Evolutionary conservation across 2,888 invertebrate species (phyloP).

Genomic region (Automeris io): DNA sequence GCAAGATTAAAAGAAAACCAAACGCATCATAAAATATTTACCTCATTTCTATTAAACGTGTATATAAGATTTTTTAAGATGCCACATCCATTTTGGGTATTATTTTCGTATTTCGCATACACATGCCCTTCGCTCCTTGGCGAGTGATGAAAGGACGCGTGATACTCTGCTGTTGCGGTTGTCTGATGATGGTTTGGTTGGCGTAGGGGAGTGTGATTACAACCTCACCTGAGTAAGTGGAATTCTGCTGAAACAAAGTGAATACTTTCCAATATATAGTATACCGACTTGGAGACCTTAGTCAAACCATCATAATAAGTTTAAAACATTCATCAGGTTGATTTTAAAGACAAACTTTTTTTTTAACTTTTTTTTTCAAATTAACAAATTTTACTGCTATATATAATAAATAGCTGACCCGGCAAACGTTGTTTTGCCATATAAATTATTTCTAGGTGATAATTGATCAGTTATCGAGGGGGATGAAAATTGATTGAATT

Average conservation of each 20-base stretch:
- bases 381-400: too few relatives aligned
- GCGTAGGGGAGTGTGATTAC: slow-evolving; percentile 25
- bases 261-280: slow-evolving; percentile 8
- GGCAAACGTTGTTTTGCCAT: too few relatives aligned
- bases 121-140: slow-evolving; percentile 58
- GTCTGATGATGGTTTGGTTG: slow-evolving; percentile 29
- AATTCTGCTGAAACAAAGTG: slow-evolving; percentile 28
- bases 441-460: too few relatives aligned
- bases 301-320: too few relatives aligned
- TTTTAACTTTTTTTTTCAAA: too few relatives aligned
- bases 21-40: neutral
- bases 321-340: too few relatives aligned
- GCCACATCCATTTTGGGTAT: slow-evolving; percentile 30
- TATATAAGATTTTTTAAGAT: slow-evolving; percentile 3
- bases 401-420: too few relatives aligned
- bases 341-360: too few relatives aligned
- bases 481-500: too few relatives aligned
- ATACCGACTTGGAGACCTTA: too few relatives aligned
- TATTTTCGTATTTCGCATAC: slow-evolving; percentile 18
- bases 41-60: neutral
- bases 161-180: slow-evolving; percentile 58
- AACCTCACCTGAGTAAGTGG: slow-evolving; percentile 41
- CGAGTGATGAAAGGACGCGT: slow-evolving; percentile 68
- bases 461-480: too few relatives aligned
- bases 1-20: too few relatives aligned